phyloP scores from a whole-genome alignment of 2,113 vertebrate species.

The Anguilla japonica region DNA sequence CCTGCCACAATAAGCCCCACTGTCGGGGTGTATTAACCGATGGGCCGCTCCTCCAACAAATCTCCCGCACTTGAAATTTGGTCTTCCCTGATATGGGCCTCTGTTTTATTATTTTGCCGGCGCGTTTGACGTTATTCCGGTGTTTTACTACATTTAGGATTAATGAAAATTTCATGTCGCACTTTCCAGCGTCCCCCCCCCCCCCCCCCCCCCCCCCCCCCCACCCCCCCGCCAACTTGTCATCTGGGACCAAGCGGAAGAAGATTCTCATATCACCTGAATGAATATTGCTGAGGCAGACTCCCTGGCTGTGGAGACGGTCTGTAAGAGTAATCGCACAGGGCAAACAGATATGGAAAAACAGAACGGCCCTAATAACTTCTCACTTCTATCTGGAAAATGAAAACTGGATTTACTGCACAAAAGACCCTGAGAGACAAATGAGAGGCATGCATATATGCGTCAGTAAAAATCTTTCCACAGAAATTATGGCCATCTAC shows the following conservation, averaged over 20 bases:
- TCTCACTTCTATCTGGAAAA: slow-evolving; percentile 45
- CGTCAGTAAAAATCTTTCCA: neutral
- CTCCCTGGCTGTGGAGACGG: slow-evolving; percentile 46
- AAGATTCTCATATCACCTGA: slow-evolving; percentile 68
- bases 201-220: too few relatives aligned
- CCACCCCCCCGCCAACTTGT: slow-evolving; percentile 43
- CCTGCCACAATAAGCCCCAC: neutral
- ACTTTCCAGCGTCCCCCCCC: slow-evolving; percentile 30
- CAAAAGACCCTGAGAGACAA: neutral
- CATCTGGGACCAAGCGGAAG: slow-evolving; percentile 60
- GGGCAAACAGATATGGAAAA: slow-evolving; percentile 62
- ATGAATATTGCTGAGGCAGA: slow-evolving; percentile 62
- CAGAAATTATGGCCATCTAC: neutral
- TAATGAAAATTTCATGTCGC: slow-evolving; percentile 59
- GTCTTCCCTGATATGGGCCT: slow-evolving; percentile 29
- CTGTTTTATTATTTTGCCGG: slow-evolving; percentile 46
- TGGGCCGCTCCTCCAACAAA: slow-evolving; percentile 24
- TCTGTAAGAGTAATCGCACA: slow-evolving; percentile 64
- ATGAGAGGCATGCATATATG: neutral
- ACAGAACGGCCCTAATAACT: slow-evolving; percentile 58
- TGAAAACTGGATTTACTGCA: slow-evolving; percentile 35
- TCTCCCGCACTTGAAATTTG: slow-evolving; percentile 19
- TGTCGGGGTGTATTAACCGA: neutral
- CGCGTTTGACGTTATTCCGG: slow-evolving; percentile 32
- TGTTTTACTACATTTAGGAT: slow-evolving; percentile 24